phyloP scores from a whole-genome alignment of 2,888 invertebrate genomes.

The Epiblema foenella region DNA sequence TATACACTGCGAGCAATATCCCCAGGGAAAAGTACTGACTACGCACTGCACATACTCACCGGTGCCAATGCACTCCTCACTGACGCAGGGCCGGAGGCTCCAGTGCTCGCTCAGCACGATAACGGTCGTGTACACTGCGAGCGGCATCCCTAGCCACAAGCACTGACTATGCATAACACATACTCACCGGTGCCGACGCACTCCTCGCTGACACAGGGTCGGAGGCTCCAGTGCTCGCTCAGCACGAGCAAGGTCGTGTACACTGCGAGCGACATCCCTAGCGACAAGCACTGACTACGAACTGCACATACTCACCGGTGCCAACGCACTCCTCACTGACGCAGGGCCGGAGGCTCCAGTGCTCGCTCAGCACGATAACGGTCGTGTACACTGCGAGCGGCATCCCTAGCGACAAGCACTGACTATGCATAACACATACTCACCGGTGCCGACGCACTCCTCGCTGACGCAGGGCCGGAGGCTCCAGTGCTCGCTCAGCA shows the following conservation, averaged over 20 bases:
- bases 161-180: constrained; percentile 71
- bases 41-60: constrained; percentile 78
- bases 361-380: constrained; percentile 77
- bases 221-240: constrained; percentile 68
- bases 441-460: constrained; percentile 87
- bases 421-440: constrained; percentile 68
- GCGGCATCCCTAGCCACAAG: constrained; percentile 78
- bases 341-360: constrained; percentile 75
- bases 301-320: constrained; percentile 82
- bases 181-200: constrained; percentile 86
- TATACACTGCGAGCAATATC: constrained; percentile 78
- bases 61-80: constrained; percentile 86
- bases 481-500: constrained; percentile 74
- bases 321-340: constrained; percentile 86
- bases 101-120: constrained; percentile 78
- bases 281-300: constrained; percentile 76
- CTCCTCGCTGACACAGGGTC: constrained; percentile 85
- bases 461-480: constrained; percentile 84
- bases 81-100: constrained; percentile 82
- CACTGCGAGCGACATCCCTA: constrained; percentile 79
- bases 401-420: constrained; percentile 78
- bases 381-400: constrained; percentile 79
- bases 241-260: constrained; percentile 81
- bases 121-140: constrained; percentile 78
- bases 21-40: constrained; percentile 80